Evolutionary conservation across 2,888 invertebrate species (phyloP).

Genomic region (Drosophila yooni): DNA sequence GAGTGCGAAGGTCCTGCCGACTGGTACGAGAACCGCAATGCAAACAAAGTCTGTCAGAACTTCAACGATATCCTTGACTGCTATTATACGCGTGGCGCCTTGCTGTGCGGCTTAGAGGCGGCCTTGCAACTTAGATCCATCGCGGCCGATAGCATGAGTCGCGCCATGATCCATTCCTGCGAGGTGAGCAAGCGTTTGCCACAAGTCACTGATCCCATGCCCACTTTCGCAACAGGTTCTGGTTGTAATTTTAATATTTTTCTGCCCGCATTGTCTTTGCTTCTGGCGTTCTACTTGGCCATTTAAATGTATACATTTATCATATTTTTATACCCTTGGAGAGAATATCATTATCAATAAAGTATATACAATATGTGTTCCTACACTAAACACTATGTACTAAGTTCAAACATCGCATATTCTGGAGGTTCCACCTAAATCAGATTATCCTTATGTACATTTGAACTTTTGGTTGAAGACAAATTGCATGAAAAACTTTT

Average conservation of each 20-base stretch:
- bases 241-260: background rate
- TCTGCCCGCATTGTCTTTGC: slow-evolving; percentile 9
- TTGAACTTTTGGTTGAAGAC: background rate
- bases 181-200: slow-evolving; percentile 72
- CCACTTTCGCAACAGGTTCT: background rate
- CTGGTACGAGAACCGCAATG: slow-evolving; percentile 86
- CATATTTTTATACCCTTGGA: background rate
- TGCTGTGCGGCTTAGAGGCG: slow-evolving; percentile 86
- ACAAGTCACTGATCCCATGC: slow-evolving; percentile 79
- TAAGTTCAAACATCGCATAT: background rate
- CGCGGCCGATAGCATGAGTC: slow-evolving; percentile 70
- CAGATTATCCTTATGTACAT: background rate
- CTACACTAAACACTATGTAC: background rate
- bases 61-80: slow-evolving; percentile 86
- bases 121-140: slow-evolving; percentile 83
- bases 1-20: slow-evolving; percentile 86
- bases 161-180: slow-evolving; percentile 64
- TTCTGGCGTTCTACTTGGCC: slow-evolving; percentile 4
- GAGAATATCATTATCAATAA: background rate
- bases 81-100: slow-evolving; percentile 86
- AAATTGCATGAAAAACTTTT: background rate
- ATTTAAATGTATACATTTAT: background rate
- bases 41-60: slow-evolving; percentile 84
- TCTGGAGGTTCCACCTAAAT: background rate
- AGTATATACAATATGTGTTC: background rate